Base-by-base conservation (phyloP, 2,888 invertebrate species). In the Adelphocoris suturalis region DNA sequence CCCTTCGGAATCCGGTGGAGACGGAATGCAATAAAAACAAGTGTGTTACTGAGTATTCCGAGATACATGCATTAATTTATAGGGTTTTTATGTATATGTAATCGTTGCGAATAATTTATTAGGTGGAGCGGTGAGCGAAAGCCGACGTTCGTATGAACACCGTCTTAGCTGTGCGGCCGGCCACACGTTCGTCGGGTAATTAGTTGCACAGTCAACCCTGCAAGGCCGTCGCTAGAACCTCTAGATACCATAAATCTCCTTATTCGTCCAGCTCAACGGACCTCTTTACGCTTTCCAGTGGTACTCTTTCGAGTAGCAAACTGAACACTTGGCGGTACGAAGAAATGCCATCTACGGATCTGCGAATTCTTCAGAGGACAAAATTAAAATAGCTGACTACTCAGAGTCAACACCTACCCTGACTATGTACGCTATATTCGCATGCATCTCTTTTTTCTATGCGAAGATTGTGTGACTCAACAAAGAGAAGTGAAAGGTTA, bases 71-170 rank as follows among this genome's bases (percentile, higher is more conserved):
- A 55, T 85, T 89, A 89, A 84, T 85, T 89, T 89, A 85, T 85
- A 81, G 89, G 80, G 80, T 57, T 89, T 89, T 89, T 81, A 89
- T 89, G 89, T 89, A 89, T 81, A 89, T 88, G 89, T 89, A 89
- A 81, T 57, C 89, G 80, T 81, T 28, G 89, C 89, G 81, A 89
- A 89, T 89, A 89, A 89, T 89, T 89, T 89, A 89, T 89, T 47
- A 89, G 81, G 61, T 86, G 86, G 61, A 82, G 82, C 82, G 82
- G 80, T 82, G 47, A 52, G 52, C 48, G 52, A 82, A 82, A 52
- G 47, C 80, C 80, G 80, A 52, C 82, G 82, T 82, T 27, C 48
- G 47, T 47, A 82, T 52, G 82, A 82, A 46, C 52, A 82, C 27
- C 82, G 52, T 82, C 82, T 52, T 16, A n/a, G 52, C 48, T 11